Conservation (phyloP, 1,140 invertebrate species). For the Drosophila nasuta region DNA sequence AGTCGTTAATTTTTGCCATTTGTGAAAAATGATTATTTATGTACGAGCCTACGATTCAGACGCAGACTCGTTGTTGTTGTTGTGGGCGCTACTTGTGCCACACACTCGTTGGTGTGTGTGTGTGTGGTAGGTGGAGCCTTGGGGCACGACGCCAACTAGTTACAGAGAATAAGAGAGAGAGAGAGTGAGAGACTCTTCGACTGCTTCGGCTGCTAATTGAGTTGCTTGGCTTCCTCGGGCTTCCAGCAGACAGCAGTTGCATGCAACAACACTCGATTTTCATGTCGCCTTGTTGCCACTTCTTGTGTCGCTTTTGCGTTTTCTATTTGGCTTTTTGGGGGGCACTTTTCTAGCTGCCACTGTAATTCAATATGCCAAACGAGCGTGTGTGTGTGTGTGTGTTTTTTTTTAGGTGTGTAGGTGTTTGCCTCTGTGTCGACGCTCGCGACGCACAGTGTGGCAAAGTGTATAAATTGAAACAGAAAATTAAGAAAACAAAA, state of each 20-base stretch:
- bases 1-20: conserved; percentile 59
- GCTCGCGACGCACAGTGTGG: no score
- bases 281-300: conserved; percentile 20
- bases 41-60: neutral
- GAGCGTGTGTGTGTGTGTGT: conserved; percentile 16
- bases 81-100: conserved; percentile 29
- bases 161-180: neutral
- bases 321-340: conserved; percentile 22
- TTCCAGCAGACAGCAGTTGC: conserved; percentile 39
- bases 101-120: neutral
- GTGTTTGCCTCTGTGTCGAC: no score
- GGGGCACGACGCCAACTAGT: conserved; percentile 32
- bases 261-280: conserved; percentile 43
- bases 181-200: no score
- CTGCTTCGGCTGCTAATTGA: conserved; percentile 61
- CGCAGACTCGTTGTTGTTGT: no score
- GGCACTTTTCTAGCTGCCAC: conserved; percentile 40
- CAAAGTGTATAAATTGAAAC: no score
- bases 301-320: conserved; percentile 14
- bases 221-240: conserved; percentile 76
- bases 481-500: no score
- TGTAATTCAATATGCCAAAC: conserved; percentile 50
- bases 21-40: conserved; percentile 42
- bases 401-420: no score
- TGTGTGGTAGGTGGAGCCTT: conserved; percentile 51